These are phyloP conservation scores for Pegea sp. DNA, from an alignment of 23 tunicate species.

Conservation along the genomic window DNA sequence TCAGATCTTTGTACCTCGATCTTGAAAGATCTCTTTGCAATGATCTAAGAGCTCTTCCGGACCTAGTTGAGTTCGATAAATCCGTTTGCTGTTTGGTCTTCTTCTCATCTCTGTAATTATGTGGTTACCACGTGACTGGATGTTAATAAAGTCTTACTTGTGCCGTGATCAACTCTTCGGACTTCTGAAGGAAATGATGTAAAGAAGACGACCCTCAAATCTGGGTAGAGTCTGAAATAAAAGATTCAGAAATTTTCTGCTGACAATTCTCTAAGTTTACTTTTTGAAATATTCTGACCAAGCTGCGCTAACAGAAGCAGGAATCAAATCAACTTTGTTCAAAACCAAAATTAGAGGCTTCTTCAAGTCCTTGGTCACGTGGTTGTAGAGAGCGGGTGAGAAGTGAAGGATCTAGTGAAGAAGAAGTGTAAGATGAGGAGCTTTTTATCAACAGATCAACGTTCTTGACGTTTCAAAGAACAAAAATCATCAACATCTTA, in stretches of 20 bases:
- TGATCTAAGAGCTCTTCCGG: conserved; percentile 40
- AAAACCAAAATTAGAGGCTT: conserved; percentile 57
- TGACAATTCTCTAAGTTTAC: conserved; percentile 5
- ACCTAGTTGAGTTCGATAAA: conserved; percentile 67
- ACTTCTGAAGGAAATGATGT: conserved; percentile 58
- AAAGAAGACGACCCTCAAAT: conserved; percentile 47
- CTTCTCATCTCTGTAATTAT: not conserved
- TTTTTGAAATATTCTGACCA: conserved; percentile 69
- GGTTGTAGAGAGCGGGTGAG: conserved; percentile 73
- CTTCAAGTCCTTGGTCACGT: conserved; percentile 21
- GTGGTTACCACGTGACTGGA: too few relatives aligned
- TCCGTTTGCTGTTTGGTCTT: conserved; percentile 9
- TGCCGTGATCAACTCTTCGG: conserved; percentile 10
- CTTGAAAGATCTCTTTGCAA: conserved; percentile 40
- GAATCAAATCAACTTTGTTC: conserved; percentile 82
- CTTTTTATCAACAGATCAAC: too few relatives aligned
- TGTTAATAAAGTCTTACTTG: too few relatives aligned
- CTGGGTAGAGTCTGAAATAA: conserved; percentile 26
- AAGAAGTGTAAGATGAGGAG: too few relatives aligned
- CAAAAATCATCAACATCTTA: too few relatives aligned
- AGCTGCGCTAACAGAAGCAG: conserved; percentile 47
- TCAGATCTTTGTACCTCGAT: conserved; percentile 8
- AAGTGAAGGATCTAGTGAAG: conserved; percentile 54
- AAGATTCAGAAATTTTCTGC: not conserved
- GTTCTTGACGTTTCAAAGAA: not conserved